These are phyloP conservation scores for Sphyrna mokarran DNA, from an alignment of 2,113 vertebrate species.

Conservation along the genomic window DNA sequence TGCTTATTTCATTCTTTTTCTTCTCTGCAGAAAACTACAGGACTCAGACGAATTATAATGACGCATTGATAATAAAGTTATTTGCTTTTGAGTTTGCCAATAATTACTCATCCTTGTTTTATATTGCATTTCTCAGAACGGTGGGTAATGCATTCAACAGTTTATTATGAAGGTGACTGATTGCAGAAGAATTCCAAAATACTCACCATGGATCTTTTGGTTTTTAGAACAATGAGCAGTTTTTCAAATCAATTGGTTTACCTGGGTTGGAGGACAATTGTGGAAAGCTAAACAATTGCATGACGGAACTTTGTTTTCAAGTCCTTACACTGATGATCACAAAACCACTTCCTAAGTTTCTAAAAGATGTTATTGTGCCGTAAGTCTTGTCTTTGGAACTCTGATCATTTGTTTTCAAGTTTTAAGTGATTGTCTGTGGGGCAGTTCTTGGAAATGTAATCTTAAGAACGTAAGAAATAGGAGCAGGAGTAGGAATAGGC, in stretches of 20 bases:
- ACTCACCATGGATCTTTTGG: not conserved
- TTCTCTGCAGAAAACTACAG: slow-evolving; percentile 35
- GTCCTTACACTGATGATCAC: slow-evolving; percentile 19
- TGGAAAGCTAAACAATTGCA: slow-evolving; percentile 35
- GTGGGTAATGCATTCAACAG: slow-evolving; percentile 25
- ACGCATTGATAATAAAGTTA: slow-evolving; percentile 32
- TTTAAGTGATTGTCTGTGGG: not conserved
- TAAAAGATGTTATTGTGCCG: slow-evolving; percentile 19
- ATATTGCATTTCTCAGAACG: slow-evolving; percentile 33
- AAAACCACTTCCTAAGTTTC: slow-evolving; percentile 19
- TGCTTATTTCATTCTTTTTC: not conserved
- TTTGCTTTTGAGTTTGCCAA: slow-evolving; percentile 39
- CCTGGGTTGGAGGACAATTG: slow-evolving; percentile 24
- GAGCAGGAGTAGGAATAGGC: too few relatives aligned
- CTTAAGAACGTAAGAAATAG: too few relatives aligned
- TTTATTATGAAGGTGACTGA: not conserved
- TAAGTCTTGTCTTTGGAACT: slow-evolving; percentile 5
- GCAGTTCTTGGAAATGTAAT: not conserved
- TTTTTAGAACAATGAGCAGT: slow-evolving; percentile 31
- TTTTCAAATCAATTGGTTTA: slow-evolving; percentile 9
- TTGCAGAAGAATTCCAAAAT: not conserved
- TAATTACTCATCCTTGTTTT: slow-evolving; percentile 34
- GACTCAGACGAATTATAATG: slow-evolving; percentile 33
- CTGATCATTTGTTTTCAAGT: not conserved
- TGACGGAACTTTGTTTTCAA: slow-evolving; percentile 34